Evolutionary conservation across 2,888 invertebrate species (phyloP).

Genomic region (Drosophila mercatorum): DNA sequence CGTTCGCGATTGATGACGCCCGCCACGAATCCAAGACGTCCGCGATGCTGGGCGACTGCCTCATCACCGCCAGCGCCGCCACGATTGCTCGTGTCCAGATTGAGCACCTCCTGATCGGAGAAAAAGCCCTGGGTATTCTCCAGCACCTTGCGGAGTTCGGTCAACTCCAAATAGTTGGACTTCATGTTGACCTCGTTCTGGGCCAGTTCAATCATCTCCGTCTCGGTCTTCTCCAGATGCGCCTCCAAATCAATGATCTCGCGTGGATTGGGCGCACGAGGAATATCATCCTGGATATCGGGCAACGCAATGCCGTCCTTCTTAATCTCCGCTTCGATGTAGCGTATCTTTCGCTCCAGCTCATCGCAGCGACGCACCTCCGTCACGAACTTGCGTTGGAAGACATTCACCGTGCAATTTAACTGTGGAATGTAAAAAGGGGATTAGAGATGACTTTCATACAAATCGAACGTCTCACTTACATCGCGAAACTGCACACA

Average conservation of each 20-base stretch:
- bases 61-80: slow-evolving; percentile 87
- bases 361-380: slow-evolving; percentile 94
- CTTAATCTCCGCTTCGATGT: slow-evolving; percentile 92
- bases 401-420: slow-evolving; percentile 91
- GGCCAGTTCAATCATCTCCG: slow-evolving; percentile 96
- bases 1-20: slow-evolving; percentile 94
- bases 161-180: slow-evolving; percentile 96
- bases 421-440: slow-evolving; percentile 85
- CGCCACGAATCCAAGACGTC: slow-evolving; percentile 90
- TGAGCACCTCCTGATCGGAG: slow-evolving; percentile 84
- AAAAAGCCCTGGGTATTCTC: slow-evolving; percentile 92
- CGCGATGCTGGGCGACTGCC: slow-evolving; percentile 82
- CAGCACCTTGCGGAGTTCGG: slow-evolving; percentile 95
- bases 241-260: slow-evolving; percentile 93
- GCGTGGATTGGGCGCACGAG: slow-evolving; percentile 90
- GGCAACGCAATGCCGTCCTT: slow-evolving; percentile 91
- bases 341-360: slow-evolving; percentile 92
- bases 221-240: slow-evolving; percentile 97
- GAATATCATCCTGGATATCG: slow-evolving; percentile 88
- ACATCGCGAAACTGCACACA: slow-evolving; percentile 98
- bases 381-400: slow-evolving; percentile 94
- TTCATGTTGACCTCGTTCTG: slow-evolving; percentile 97
- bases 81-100: slow-evolving; percentile 88
- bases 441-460: slow-evolving; percentile 4
- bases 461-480: slow-evolving; percentile 85